Evolutionary conservation across 2,888 invertebrate genomes (phyloP), one percentile per base, ranked within the genome.

Genomic region (Phymatocera aterrima): DNA sequence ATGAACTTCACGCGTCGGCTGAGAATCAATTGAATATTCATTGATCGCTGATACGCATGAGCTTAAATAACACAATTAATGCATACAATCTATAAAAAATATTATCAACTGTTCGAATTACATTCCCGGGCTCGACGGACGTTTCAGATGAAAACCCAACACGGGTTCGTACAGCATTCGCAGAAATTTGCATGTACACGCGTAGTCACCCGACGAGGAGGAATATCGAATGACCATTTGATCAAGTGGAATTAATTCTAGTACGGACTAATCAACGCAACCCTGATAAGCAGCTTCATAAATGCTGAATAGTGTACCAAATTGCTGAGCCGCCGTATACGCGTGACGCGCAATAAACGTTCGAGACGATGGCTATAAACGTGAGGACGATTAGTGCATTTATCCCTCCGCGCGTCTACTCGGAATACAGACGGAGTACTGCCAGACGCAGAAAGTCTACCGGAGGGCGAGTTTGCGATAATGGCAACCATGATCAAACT

Each of bases 221-320:
- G 24, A 2, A 24, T 68, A 46, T 68, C 46, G 24, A 68, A 68
- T 68, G 24, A 68, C 24, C 40, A 46, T 72, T 72, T 51, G 31
- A 72, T 48, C 72, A 51, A 51, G 48, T 72, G 51, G 72, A 72
- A 43, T 48, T 31, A 48, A 34, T 72, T 72, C 34, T 18, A 31
- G 51, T 12, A 10, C 15, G 18, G 51, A 8, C 43, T 68, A 46
- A 68, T 68, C 6, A 43, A 43, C 28, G 2, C 21, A 28, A 24
- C 46, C 43, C n/a, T 68, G 8, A 68, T 68, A n/a, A 68, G 12
- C 43, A 21, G 15, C 43, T 46, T 15, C 28, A 15, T 28, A 68
- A 15, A n/a, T 15, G 6, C 43, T 1, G 28, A 68, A 68, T 24
- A 43, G 43, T 31, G 4, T 15, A 28, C 46, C 68, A 46, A 68